These are phyloP conservation scores for Moxostoma hubbsi DNA, from an alignment of 2,797 vertebrate species.

Conservation along the genomic window DNA sequence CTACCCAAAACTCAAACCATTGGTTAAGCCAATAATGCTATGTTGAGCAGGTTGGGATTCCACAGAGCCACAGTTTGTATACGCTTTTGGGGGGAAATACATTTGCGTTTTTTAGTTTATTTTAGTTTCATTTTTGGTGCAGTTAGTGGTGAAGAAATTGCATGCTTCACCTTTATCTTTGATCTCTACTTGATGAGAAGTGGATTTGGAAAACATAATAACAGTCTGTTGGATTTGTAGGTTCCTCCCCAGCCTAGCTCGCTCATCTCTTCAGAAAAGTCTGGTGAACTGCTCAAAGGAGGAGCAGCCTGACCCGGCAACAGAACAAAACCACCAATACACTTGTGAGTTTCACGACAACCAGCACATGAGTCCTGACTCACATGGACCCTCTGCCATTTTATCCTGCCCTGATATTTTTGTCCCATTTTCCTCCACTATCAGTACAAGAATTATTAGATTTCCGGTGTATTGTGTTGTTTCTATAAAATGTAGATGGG, in stretches of 20 bases:
- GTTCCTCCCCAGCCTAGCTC: conserved; percentile 92
- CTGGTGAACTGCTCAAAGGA: conserved; percentile 82
- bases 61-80: too few relatives aligned
- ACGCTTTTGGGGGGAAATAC: too few relatives aligned
- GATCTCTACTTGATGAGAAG: neutral
- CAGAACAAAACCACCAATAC: conserved; percentile 70
- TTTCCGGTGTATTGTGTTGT: conserved; percentile 14
- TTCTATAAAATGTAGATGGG: conserved; percentile 7
- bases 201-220: neutral
- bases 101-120: too few relatives aligned
- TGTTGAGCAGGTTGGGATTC: too few relatives aligned
- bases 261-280: conserved; percentile 87
- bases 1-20: too few relatives aligned
- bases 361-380: neutral
- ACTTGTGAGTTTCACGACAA: conserved; percentile 79
- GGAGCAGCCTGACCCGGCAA: conserved; percentile 60
- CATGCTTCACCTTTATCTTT: neutral
- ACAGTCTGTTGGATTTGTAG: conserved; percentile 67
- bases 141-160: neutral
- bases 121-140: too few relatives aligned
- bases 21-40: too few relatives aligned
- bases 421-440: neutral
- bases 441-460: conserved; percentile 20
- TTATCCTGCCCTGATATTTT: conserved; percentile 21
- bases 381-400: conserved; percentile 13